Evolutionary conservation across 2,797 vertebrate species (phyloP).

Genomic region (Tangara arthus): DNA sequence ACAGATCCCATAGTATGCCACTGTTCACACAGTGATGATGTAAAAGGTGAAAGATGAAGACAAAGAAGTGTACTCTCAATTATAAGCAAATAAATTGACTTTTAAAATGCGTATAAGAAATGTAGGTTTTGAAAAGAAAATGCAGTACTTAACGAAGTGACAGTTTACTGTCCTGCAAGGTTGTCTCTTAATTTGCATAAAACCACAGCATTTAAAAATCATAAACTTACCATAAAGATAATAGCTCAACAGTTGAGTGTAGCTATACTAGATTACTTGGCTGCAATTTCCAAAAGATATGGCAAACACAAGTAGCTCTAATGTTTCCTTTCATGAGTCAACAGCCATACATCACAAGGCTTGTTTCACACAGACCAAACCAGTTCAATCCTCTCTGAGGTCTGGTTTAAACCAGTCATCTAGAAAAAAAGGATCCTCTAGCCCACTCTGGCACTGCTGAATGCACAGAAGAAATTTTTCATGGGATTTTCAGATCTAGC

Average conservation of each 20-base stretch:
- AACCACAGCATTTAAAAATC: background rate
- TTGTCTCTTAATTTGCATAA: background rate
- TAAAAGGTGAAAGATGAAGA: background rate
- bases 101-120: background rate
- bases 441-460: background rate
- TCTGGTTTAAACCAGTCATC: background rate
- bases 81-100: background rate
- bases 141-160: background rate
- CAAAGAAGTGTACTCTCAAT: background rate
- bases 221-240: background rate
- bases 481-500: background rate
- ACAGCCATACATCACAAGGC: background rate
- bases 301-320: background rate
- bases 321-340: background rate
- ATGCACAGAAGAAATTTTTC: background rate
- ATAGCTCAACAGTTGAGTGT: background rate
- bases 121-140: background rate
- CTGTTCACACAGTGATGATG: background rate
- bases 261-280: background rate
- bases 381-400: background rate
- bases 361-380: background rate
- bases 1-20: background rate
- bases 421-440: background rate
- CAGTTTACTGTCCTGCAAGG: background rate
- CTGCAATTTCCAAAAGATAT: background rate